Conservation (phyloP, 2,888 invertebrate species). For the Pemphredon lugubris region DNA sequence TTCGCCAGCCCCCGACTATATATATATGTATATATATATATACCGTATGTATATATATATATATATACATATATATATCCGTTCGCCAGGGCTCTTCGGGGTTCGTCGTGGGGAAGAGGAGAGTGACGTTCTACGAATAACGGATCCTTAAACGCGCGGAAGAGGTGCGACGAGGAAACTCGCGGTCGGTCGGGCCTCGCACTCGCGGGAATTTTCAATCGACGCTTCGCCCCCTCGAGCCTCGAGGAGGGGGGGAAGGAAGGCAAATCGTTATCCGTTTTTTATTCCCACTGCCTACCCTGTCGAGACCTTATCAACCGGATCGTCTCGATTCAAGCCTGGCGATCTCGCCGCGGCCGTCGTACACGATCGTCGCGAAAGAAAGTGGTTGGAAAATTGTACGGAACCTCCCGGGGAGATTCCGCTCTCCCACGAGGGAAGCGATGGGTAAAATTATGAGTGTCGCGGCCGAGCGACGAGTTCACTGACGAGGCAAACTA, state of each 20-base stretch:
- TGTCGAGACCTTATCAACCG: conserved; percentile 3
- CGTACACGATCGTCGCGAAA: conserved; percentile 13
- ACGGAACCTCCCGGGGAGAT: too few relatives aligned
- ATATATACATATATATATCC: too few relatives aligned
- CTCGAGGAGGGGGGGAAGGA: conserved; percentile 36
- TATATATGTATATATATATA: too few relatives aligned
- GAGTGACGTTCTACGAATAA: conserved; percentile 24
- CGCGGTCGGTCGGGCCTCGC: conserved; percentile 5
- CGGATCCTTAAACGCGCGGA: conserved; percentile 36
- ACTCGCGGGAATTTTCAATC: conserved; percentile 45
- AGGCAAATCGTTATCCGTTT: conserved; percentile 51
- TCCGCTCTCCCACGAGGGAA: too few relatives aligned
- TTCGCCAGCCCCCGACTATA: not conserved
- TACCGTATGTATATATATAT: too few relatives aligned
- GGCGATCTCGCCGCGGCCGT: conserved; percentile 23
- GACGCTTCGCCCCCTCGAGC: conserved; percentile 30
- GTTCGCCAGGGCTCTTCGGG: not conserved
- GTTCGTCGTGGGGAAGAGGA: not conserved
- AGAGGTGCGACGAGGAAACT: conserved; percentile 18
- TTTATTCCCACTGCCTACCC: conserved; percentile 33
- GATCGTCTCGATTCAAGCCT: conserved; percentile 9
- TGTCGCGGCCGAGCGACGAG: too few relatives aligned
- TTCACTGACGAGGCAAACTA: too few relatives aligned
- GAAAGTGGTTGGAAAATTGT: conserved; percentile 20
- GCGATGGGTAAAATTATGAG: too few relatives aligned